Evolutionary conservation across 2,888 invertebrate genomes (phyloP), one percentile per base, ranked within the genome.

Genomic region (Drosophila melanosoma): DNA sequence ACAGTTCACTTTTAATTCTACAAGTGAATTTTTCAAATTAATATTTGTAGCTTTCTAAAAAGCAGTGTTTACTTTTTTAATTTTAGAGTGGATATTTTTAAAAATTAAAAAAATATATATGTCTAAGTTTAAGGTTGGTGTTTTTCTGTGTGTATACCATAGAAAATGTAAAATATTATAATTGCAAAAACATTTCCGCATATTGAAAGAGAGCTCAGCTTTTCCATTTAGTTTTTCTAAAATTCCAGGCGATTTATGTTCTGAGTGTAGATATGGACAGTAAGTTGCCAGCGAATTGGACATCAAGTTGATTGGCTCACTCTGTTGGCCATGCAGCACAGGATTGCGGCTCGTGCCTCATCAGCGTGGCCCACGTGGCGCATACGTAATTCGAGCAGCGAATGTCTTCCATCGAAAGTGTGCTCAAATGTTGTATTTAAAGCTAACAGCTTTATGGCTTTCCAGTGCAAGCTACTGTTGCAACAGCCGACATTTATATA

Each of bases 301-400:
- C 56, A 29, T n/a, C 56, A 38, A 58, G 32, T 40, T 58, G 58
- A 65, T 59, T 65, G 65, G 58, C 49, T 20, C 32, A 10, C 12
- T 35, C 54, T 38, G n/a, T 42, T 45, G 48, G 36, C 36, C 23
- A 63, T 29, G 35, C 26, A 63, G 33, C 42, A 23, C 36, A 36
- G 56, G 36, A 56, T 64, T 63, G 56, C 48, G 45, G 35, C 17
- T 26, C 40, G 56, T 36, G 40, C 62, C 53, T 40, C 53, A 53
- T 59, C 45, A 29, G 12, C 3, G 26, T 59, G 53, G 48, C 33
- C 29, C 61, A 71, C 60, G 42, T 29, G 40, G 57, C 73, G 77
- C 58, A 76, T 76, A 71, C 71, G 62, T 57, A 76, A 75, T 75
- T 36, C 40, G 38, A 23, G 45, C 49, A 33, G 23, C 29, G 36